Base-by-base conservation (phyloP, 2,113 vertebrate genomes). In the Aythya baeri region DNA sequence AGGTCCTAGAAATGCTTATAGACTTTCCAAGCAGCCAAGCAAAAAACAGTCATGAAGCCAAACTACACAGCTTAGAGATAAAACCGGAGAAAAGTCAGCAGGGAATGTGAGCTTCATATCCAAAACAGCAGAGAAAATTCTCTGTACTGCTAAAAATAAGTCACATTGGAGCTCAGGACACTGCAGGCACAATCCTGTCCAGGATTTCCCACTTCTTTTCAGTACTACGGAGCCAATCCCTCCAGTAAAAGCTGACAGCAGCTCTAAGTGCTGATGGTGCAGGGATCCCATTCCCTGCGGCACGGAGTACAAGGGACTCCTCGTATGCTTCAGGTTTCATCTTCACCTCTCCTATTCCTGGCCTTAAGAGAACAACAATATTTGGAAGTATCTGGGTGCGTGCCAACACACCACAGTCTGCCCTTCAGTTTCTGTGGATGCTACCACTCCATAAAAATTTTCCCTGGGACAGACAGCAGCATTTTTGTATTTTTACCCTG, bases 271-370 rank as follows among this genome's bases (percentile, higher is more conserved):
- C 79, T 93, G 89, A 73, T 2, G 1, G 25, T 26, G 59, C 70
- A 93, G 46, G 76, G 38, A 94, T 84, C 77, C 68, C 83, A 80
- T 77, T 87, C 55, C 46, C 86, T 83, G 80, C 66, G 73, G 52
- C 22, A 66, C 1, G 6, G 34, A 85, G 31, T 34, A 78, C 66
- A 41, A 70, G 38, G 63, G 58, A 92, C 54, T 77, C 73, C 38
- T 78, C 70, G 38, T 20, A 26, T 2, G 3, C n/a, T 72, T 85
- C 63, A 57, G 26, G 14, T 92, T 92, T 90, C 77, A 70, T 16
- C 27, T 86, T 59, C 26, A 84, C 26, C 25, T 82, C 62, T 91
- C 54, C 57, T 83, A 13, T 27, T 55, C 49, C 54, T 79, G 44
- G 70, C 36, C 59, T 93, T 46, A 79, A 66, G 76, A 77, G 44